Evolutionary conservation across 2,888 invertebrate genomes (phyloP), one percentile per base, ranked within the genome.

Genomic region (Watsonalla binaria): DNA sequence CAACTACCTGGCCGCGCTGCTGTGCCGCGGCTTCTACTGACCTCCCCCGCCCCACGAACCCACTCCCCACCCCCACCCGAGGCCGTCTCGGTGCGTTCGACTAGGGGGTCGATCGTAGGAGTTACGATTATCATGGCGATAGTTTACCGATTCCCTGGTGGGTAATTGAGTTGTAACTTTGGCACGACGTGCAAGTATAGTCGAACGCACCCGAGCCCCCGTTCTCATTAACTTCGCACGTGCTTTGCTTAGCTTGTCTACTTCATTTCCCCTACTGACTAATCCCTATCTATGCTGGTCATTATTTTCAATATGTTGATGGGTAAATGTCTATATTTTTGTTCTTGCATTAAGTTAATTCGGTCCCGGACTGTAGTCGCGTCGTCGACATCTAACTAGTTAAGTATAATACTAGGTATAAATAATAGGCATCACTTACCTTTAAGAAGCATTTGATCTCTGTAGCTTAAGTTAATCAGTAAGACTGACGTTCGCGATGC

Each of bases 11-110:
- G 88, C 88, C 63, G 85, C 87, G 63, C 77, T 86, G 74, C 85
- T 87, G 60, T 89, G 90, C 78, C 86, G 86, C 76, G 85, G 85
- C 80, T 90, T 87, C 79, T 88, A 87, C 75, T 88, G 79, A 60
- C 58, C 54, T 57, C 57, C 57, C 60, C 55, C 54, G 54, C 51
- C 59, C 54, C 54, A 57, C 46, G n/a, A n/a, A n/a, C 45, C 58
- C 65, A 58, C 58, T 55, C 69, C 70, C 59, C 66, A 58, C 65
- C 50, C 42, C 54, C 45, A 46, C 46, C 56, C 51, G 45, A 52
- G 47, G 59, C 52, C 56, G 53, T 59, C 53, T 59, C 60, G 58
- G 53, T 55, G 56, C 61, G 58, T 54, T 60, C 55, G 60, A 53
- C 52, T 56, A 54, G 51, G 51, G 45, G 33, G 33, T n/a, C 33